Evolutionary conservation across 1,140 invertebrate species (phyloP), one percentile per base, ranked within the genome.

Genomic region (Aplysia californica): DNA sequence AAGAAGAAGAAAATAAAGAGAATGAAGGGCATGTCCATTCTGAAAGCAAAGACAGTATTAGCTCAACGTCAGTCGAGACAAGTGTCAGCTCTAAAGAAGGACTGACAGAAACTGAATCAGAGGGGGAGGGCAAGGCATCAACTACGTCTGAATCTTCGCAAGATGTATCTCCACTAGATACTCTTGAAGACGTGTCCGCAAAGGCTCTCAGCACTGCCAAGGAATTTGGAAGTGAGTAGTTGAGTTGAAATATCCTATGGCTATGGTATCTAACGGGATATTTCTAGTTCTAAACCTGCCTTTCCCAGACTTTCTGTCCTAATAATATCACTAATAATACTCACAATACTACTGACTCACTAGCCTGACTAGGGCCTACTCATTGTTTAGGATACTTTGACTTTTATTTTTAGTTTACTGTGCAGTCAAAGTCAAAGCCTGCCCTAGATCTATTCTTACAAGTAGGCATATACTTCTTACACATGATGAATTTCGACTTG

Each of bases 201-300:
- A 97, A 97, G 92, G 96, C 96, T 67, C 92, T 97, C 79, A 95
- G 95, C 80, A 95, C 95, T 36, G 96, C 96, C 92, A 87, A 97
- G 95, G 89, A 89, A 80, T 87, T 97, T 87, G 96, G 96, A 82
- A 97, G 94, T 91, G 82, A 83, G 89, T 88, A 23, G 3, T 61
- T 50, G 18, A 18, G 10, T 61, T 61, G 6, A 6, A 18, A 6
- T 26, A 10, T 18, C 26, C 15, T 61, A 18, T 10, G 6, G n/a
- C n/a, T n/a, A n/a, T n/a, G n/a, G n/a, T n/a, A n/a, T n/a, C n/a
- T n/a, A n/a, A n/a, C n/a, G n/a, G n/a, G n/a, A n/a, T n/a, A n/a
- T n/a, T n/a, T n/a, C n/a, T n/a, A n/a, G n/a, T n/a, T n/a, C n/a
- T n/a, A n/a, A n/a, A n/a, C n/a, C n/a, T n/a, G n/a, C n/a, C n/a